A percentile compares a stretch with the other conserved stretches of the same genome.
Conservation (phyloP, 2,113 vertebrate genomes). For the Pheucticus melanocephalus region DNA sequence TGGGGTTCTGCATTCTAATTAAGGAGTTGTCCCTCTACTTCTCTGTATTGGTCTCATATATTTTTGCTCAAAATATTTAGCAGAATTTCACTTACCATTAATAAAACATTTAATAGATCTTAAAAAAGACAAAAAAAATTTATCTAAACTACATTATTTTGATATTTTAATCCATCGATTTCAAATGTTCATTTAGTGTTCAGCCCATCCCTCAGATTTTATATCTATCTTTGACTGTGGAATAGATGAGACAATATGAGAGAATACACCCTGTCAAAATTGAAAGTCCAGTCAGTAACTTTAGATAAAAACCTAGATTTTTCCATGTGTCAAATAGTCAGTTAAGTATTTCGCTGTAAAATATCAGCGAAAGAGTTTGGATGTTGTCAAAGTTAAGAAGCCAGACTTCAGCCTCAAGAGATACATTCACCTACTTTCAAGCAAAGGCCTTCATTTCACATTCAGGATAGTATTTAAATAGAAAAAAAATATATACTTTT, state of each 20-base stretch:
- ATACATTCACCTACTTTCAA: not conserved
- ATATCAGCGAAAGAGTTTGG: not conserved
- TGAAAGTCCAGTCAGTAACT: not conserved
- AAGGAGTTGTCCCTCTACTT: fast-evolving
- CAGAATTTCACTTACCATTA: not conserved
- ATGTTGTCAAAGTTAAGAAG: not conserved
- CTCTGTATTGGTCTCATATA: not conserved
- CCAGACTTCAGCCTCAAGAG: not conserved
- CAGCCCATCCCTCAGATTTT: not conserved
- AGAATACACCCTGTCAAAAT: not conserved
- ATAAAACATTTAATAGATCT: not conserved
- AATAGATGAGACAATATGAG: not conserved
- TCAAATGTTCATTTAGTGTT: not conserved
- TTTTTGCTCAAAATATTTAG: not conserved
- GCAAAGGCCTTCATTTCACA: not conserved
- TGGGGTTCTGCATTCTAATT: not conserved
- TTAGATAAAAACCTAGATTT: not conserved
- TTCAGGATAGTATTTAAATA: not conserved
- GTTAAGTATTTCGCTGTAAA: not conserved
- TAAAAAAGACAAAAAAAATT: not conserved
- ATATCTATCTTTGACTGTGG: not conserved
- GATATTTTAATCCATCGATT: not conserved
- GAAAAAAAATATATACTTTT: not conserved
- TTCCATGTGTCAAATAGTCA: not conserved
- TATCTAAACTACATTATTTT: not conserved